These are phyloP conservation scores for Syngnathus rostellatus DNA, from an alignment of 2,797 vertebrate genomes.

Conservation along the genomic window DNA sequence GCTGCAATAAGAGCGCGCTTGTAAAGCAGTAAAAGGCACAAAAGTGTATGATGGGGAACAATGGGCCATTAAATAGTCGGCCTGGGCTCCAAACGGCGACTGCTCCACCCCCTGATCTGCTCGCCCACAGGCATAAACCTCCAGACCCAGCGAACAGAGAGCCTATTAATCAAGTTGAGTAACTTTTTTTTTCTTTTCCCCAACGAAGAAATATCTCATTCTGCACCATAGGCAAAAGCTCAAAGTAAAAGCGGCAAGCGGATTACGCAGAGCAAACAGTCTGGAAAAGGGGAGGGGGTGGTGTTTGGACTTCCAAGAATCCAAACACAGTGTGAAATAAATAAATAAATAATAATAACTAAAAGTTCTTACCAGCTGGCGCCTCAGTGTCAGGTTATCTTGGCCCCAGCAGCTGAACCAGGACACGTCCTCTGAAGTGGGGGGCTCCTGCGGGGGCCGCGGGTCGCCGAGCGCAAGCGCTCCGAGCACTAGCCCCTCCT, in stretches of 20 bases:
- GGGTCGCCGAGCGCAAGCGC: slow-evolving; percentile 72
- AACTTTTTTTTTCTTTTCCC: slow-evolving; percentile 55
- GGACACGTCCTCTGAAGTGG: slow-evolving; percentile 42
- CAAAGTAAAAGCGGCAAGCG: slow-evolving; percentile 28
- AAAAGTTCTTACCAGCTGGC: slow-evolving; percentile 68
- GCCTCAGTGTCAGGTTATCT: slow-evolving; percentile 71
- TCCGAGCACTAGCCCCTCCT: slow-evolving; percentile 79
- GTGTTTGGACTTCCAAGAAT: slow-evolving; percentile 13
- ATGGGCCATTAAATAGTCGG: slow-evolving; percentile 67
- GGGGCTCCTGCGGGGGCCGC: slow-evolving; percentile 30
- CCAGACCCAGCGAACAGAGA: slow-evolving; percentile 34
- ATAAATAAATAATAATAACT: not conserved
- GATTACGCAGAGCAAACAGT: slow-evolving; percentile 1
- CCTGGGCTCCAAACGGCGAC: slow-evolving; percentile 44
- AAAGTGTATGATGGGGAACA: slow-evolving; percentile 62
- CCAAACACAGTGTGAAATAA: not conserved
- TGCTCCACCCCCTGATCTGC: slow-evolving; percentile 60
- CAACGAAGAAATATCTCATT: slow-evolving; percentile 34
- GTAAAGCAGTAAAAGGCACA: slow-evolving; percentile 48
- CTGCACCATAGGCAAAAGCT: slow-evolving; percentile 51
- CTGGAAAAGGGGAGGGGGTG: not conserved
- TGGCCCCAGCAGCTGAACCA: slow-evolving; percentile 63
- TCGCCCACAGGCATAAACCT: slow-evolving; percentile 59
- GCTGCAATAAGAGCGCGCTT: slow-evolving; percentile 37
- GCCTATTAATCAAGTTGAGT: slow-evolving; percentile 55